Evolutionary conservation across 2,888 invertebrate genomes (phyloP), one percentile per base, ranked within the genome.

Genomic region (Leptogaster cylindrica): DNA sequence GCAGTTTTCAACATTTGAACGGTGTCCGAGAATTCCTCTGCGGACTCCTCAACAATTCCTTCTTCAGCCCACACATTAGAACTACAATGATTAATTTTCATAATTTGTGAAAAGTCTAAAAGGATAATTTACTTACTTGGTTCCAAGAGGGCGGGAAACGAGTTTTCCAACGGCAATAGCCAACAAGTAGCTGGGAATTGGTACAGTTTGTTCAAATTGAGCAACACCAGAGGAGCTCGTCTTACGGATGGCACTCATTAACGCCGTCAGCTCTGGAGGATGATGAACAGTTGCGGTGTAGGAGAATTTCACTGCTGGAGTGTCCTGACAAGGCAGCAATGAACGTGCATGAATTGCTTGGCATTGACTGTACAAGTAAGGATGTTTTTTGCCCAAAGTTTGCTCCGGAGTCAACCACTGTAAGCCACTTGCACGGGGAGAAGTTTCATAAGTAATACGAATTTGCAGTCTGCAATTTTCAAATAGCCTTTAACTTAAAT

Each of bases 301-400:
- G 0, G 92, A 89, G 72, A 89, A 87, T 82, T 97, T 97, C 0
- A 95, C 91, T 0, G 89, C 86, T 0, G 97, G 96, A 0, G 94
- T 89, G 83, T 97, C 95, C 83, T 97, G 96, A 76, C 95, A 96
- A 0, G 97, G 97, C 2, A 95, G 74, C 72, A 96, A 87, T 2
- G 95, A 92, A 46, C 96, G 86, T 0, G 93, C 93, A 82, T 95
- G 93, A 72, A 95, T 94, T 2, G 93, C 90, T 89, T 92, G 88
- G 77, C 91, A 91, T 76, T 92, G 92, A 71, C 91, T 91, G 81
- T 91, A 92, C 75, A 97, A 81, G 76, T 91, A 97, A 0, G 96
- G 95, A 76, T 90, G 86, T 72, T 86, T 84, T 77, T 93, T 92
- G 67, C 95, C 95, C 7, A 92, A 86, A 0, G 97, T 97, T 82